Conservation (phyloP, 2,888 invertebrate species). For the Nephrotoma appendiculata region DNA sequence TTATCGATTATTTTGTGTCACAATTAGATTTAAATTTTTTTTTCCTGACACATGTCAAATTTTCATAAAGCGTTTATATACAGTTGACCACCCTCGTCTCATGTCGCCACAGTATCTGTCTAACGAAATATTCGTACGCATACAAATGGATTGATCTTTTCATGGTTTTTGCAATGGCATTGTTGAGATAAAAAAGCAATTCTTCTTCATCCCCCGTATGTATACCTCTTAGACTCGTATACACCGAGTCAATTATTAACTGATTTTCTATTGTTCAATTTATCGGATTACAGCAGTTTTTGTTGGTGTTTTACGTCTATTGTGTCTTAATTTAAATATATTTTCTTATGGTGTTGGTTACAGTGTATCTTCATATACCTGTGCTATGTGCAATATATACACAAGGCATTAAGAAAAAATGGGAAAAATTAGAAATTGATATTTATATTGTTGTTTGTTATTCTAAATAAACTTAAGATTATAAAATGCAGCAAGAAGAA, state of each 20-base stretch:
- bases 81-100: background rate
- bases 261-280: background rate
- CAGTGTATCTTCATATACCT: background rate
- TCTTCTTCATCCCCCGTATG: background rate
- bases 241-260: background rate
- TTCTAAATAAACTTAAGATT: background rate
- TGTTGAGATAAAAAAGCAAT: background rate
- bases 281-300: background rate
- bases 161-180: background rate
- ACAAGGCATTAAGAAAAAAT: background rate
- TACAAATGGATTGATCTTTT: background rate
- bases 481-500: background rate
- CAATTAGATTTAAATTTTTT: background rate
- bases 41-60: background rate
- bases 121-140: background rate
- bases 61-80: background rate
- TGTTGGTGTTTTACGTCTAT: background rate
- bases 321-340: background rate
- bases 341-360: background rate
- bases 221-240: background rate
- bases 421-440: background rate
- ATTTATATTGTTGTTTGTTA: background rate
- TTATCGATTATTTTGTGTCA: background rate
- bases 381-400: background rate
- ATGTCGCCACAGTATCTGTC: background rate